Evolutionary conservation across 2,797 vertebrate species (phyloP).

Genomic region (Pseudochaenichthys georgianus): DNA sequence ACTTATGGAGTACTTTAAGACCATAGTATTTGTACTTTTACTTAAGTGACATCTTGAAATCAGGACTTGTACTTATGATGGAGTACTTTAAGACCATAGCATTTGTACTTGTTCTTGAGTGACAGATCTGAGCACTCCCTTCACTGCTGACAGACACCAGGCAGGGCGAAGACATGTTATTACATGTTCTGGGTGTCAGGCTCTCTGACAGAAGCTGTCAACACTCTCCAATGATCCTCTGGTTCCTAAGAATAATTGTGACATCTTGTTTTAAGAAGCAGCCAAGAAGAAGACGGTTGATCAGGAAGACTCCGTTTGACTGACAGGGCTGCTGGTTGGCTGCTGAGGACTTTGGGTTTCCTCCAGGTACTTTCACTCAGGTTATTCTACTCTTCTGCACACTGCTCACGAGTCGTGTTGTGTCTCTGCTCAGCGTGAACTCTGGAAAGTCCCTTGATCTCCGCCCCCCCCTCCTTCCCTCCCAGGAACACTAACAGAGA

Average conservation of each 20-base stretch:
- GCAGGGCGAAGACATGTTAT: not conserved
- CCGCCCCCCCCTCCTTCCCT: slow-evolving; percentile 60
- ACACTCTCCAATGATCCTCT: slow-evolving; percentile 45
- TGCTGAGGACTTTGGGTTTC: slow-evolving; percentile 51
- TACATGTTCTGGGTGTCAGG: not conserved
- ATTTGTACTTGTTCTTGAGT: no score
- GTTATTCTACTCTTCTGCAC: slow-evolving; percentile 61
- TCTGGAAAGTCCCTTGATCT: slow-evolving; percentile 87
- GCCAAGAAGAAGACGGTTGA: not conserved
- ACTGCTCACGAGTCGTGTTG: slow-evolving; percentile 30
- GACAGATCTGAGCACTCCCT: no score
- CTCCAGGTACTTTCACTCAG: slow-evolving; percentile 81
- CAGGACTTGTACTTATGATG: no score
- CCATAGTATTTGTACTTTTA: no score
- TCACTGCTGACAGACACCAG: slow-evolving; percentile 17
- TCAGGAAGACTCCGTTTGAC: slow-evolving; percentile 26
- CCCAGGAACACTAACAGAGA: slow-evolving; percentile 61
- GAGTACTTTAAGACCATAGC: no score
- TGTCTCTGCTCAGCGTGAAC: slow-evolving; percentile 74
- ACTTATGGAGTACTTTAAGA: no score
- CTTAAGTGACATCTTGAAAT: no score
- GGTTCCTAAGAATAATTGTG: slow-evolving; percentile 31
- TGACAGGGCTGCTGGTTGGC: not conserved
- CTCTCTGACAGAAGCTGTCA: slow-evolving; percentile 53
- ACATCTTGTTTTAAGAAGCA: slow-evolving; percentile 6